phyloP scores from a whole-genome alignment of 2,797 vertebrate genomes.

The Sparidentex hasta region DNA sequence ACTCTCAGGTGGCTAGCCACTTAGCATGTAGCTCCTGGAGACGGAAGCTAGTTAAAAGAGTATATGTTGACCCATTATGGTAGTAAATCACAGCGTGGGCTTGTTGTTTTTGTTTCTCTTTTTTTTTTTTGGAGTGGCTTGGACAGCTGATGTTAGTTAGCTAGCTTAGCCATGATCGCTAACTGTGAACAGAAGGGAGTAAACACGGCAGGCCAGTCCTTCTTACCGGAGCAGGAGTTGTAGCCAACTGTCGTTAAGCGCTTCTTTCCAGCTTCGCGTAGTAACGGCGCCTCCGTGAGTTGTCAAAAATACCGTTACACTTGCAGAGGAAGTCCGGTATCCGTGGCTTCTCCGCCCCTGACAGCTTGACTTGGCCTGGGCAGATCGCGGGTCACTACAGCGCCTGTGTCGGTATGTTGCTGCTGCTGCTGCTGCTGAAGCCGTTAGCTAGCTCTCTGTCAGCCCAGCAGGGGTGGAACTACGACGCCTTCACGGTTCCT shows the following conservation, averaged over 20 bases:
- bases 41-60: background rate
- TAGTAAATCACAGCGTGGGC: background rate
- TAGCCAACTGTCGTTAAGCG: conserved; percentile 68
- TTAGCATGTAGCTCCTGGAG: conserved; percentile 19
- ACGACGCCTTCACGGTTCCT: conserved; percentile 65
- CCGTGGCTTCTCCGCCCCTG: background rate
- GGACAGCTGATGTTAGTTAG: conserved; percentile 26
- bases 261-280: conserved; percentile 59
- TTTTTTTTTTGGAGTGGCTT: background rate
- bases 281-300: conserved; percentile 36
- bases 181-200: conserved; percentile 30
- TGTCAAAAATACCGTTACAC: background rate
- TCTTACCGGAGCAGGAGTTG: conserved; percentile 78
- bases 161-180: conserved; percentile 23
- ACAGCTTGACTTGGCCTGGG: background rate
- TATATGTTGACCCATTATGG: background rate
- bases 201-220: conserved; percentile 69
- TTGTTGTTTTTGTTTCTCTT: too few species aligned
- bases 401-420: conserved; percentile 58
- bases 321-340: background rate
- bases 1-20: conserved; percentile 5
- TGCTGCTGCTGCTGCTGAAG: background rate
- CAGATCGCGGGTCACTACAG: background rate
- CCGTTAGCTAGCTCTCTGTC: conserved; percentile 56
- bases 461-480: conserved; percentile 71